These are phyloP conservation scores for Meriones psammophilus DNA, from an alignment of 2,797 vertebrate species.

Conservation along the genomic window DNA sequence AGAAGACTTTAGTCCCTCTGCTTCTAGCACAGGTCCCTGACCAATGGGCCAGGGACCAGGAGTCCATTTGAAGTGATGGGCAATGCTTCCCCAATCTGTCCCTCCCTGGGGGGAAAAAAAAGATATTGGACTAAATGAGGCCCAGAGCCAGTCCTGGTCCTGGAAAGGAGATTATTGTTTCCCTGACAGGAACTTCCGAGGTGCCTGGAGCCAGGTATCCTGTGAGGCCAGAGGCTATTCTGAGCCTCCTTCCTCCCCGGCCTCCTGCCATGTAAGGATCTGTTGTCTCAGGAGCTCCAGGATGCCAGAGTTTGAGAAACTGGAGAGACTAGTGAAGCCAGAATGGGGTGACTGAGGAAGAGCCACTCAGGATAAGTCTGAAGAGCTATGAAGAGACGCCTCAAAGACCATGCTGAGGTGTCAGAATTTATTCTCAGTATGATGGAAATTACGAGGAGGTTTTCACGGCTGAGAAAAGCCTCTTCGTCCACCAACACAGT, in stretches of 20 bases:
- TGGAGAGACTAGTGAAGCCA: neutral
- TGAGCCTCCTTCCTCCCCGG: neutral
- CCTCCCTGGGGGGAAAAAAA: neutral
- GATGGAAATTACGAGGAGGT: neutral
- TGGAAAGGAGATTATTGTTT: neutral
- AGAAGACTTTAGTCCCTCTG: neutral
- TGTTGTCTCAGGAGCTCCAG: neutral
- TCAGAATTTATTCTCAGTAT: neutral
- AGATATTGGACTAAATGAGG: neutral
- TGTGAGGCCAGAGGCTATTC: neutral
- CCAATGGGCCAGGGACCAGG: neutral
- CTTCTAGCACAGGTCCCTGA: neutral
- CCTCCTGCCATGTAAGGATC: neutral
- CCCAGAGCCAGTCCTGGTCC: neutral
- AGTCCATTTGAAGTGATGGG: neutral
- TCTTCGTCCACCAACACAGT: neutral
- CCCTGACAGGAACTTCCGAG: neutral
- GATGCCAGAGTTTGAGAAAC: neutral
- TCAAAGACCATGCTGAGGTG: fast-evolving
- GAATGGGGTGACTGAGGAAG: fast-evolving
- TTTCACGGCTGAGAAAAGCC: neutral
- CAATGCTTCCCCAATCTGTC: neutral
- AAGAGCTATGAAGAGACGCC: neutral
- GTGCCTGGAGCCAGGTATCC: neutral
- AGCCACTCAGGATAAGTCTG: neutral